phyloP scores from a whole-genome alignment of 1,140 invertebrate species.

The Saccostrea cuccullata region DNA sequence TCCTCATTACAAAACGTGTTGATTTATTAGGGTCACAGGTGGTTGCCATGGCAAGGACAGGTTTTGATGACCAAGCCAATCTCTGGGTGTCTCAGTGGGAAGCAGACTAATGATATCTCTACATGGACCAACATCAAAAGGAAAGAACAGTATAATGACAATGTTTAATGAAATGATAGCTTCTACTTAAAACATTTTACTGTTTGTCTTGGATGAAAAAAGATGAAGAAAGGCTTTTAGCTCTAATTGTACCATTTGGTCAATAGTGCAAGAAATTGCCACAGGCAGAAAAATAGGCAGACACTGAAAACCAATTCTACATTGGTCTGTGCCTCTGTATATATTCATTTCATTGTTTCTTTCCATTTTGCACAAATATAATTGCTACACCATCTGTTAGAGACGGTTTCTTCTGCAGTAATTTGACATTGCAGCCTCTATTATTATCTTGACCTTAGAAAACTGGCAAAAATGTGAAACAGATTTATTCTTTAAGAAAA shows the following conservation, averaged over 20 bases:
- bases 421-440: neutral
- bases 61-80: neutral
- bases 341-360: neutral
- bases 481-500: neutral
- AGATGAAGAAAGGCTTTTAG: neutral
- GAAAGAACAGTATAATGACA: neutral
- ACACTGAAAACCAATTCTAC: neutral
- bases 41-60: neutral
- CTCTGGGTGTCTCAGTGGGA: neutral
- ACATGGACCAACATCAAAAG: neutral
- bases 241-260: slow-evolving; percentile 14
- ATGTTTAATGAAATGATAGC: neutral
- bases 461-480: neutral
- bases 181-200: neutral
- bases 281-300: neutral
- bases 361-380: neutral
- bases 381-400: neutral
- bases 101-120: neutral
- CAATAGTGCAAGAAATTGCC: slow-evolving; percentile 22
- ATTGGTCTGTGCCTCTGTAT: neutral
- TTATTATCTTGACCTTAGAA: neutral
- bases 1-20: neutral
- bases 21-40: slow-evolving; percentile 16
- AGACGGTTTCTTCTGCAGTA: neutral
- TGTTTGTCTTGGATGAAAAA: slow-evolving; percentile 10